Evolutionary conservation across 2,888 invertebrate genomes (phyloP).

Genomic region (Julus scanicus): DNA sequence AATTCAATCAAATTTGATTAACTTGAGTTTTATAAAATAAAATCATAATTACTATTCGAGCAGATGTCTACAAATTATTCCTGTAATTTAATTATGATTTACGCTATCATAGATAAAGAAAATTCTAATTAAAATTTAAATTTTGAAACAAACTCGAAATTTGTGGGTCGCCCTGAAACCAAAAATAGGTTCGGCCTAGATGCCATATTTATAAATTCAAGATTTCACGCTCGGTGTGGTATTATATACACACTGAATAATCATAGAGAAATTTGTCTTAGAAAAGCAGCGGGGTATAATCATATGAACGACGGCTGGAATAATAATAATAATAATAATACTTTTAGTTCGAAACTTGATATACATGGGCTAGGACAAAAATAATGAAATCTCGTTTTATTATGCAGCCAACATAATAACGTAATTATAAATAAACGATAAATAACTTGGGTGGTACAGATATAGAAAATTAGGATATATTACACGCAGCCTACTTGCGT

Average conservation of each 20-base stretch:
- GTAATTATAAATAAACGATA: slow-evolving; percentile 40
- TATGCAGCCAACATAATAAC: slow-evolving; percentile 27
- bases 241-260: not conserved
- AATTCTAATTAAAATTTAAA: slow-evolving; percentile 5
- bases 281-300: slow-evolving; percentile 27
- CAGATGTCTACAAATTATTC: not conserved
- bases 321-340: slow-evolving; percentile 37
- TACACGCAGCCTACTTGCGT: not conserved
- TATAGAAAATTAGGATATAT: slow-evolving; percentile 28
- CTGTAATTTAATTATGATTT: not conserved
- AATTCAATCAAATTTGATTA: not conserved
- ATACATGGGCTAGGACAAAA: slow-evolving; percentile 6
- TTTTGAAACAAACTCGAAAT: not conserved
- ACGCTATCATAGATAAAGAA: not conserved
- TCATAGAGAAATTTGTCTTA: slow-evolving; percentile 16
- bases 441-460: slow-evolving; percentile 45
- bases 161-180: slow-evolving; percentile 21
- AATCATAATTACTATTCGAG: not conserved
- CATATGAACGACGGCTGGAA: not conserved
- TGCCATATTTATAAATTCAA: slow-evolving; percentile 26
- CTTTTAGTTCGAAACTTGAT: not conserved
- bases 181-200: slow-evolving; percentile 36
- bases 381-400: not conserved
- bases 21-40: not conserved
- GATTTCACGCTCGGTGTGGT: slow-evolving; percentile 36